Conservation (phyloP, 2,888 invertebrate genomes). For the Apamea monoglypha region DNA sequence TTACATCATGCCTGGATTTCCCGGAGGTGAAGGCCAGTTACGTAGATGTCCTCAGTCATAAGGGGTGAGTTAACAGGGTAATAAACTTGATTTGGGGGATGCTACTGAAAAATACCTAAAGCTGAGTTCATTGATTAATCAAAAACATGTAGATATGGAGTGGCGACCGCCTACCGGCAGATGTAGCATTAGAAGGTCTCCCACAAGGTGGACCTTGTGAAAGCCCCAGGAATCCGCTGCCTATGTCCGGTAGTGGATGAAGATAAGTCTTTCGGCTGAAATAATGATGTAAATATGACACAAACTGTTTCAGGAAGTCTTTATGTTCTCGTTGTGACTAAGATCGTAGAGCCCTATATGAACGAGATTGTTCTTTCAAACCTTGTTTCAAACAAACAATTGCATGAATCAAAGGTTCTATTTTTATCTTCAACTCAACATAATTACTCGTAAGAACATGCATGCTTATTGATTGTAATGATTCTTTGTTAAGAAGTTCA, state of each 20-base stretch:
- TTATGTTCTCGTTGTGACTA: slow-evolving; percentile 8
- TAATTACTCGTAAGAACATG: slow-evolving; percentile 22
- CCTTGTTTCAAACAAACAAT: slow-evolving; percentile 12
- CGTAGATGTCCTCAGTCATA: no score
- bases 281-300: neutral
- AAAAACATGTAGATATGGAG: neutral
- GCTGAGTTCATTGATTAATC: neutral
- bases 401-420: slow-evolving; percentile 6
- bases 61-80: no score
- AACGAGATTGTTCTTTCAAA: slow-evolving; percentile 5
- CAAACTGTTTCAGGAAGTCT: neutral
- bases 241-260: neutral
- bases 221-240: neutral
- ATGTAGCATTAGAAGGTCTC: neutral
- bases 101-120: no score
- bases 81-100: no score
- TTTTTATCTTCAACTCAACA: slow-evolving; percentile 32
- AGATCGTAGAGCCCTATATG: slow-evolving; percentile 2
- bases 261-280: neutral
- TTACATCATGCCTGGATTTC: neutral
- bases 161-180: neutral
- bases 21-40: neutral
- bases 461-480: slow-evolving; percentile 39
- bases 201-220: neutral
- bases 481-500: slow-evolving; percentile 41